A percentile compares a stretch with the other conserved stretches of the same genome.
Evolutionary conservation across 2,797 vertebrate genomes (phyloP).

Genomic region (Pitangus sulphuratus): DNA sequence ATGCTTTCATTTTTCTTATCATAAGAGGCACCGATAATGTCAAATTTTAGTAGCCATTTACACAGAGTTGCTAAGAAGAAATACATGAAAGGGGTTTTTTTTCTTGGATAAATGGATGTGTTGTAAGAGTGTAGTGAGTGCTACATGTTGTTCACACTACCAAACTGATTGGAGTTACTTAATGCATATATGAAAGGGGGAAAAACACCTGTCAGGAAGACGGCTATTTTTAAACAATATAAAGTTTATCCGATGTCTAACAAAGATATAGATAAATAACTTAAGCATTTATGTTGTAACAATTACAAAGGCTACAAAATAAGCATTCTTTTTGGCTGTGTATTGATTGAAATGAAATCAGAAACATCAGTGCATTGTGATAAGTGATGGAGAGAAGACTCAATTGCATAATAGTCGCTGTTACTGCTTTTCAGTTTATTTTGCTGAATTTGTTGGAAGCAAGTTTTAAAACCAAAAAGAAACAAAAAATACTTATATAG

Average conservation of each 20-base stretch:
- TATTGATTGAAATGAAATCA: not conserved
- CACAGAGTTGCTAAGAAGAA: constrained; percentile 14
- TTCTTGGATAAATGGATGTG: not conserved
- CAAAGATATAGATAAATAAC: not conserved
- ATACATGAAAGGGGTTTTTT: not conserved
- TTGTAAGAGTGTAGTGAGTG: not conserved
- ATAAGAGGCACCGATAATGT: not conserved
- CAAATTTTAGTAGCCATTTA: constrained; percentile 58
- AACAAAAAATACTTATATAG: not conserved
- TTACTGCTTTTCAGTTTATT: not conserved
- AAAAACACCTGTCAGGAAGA: not conserved
- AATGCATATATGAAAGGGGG: not conserved
- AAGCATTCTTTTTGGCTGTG: not conserved
- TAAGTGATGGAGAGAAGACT: not conserved
- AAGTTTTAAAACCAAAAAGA: not conserved
- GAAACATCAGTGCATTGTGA: not conserved
- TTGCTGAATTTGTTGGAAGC: not conserved
- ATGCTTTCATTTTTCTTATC: constrained; percentile 45
- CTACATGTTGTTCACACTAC: not conserved
- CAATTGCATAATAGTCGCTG: not conserved
- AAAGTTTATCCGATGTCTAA: not conserved
- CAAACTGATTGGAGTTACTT: not conserved
- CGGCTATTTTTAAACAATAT: not conserved
- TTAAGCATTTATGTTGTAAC: not conserved
- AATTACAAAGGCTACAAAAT: not conserved